Percentiles rank a stretch among this genome's conserved stretches.
phyloP scores from a whole-genome alignment of 2,888 invertebrate species.

The Heliconius sara region DNA sequence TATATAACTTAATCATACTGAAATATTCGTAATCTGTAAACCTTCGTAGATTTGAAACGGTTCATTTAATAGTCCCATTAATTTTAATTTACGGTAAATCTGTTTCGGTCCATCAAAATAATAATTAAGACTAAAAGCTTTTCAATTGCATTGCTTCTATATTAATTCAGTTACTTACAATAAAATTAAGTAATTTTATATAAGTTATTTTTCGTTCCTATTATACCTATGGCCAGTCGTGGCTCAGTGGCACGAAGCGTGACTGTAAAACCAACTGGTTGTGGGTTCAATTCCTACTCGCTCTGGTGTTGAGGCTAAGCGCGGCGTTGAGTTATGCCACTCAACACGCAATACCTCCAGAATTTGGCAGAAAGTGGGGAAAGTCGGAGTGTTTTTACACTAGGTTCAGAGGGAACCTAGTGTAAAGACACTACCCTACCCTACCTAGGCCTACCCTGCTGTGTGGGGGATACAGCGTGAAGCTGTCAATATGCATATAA shows the following conservation, averaged over 20 bases:
- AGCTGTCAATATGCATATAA: too few species aligned
- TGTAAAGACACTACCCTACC: too few species aligned
- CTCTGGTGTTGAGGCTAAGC: too few species aligned
- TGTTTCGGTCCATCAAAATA: conserved; percentile 31
- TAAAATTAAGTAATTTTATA: background rate
- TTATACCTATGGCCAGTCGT: too few species aligned
- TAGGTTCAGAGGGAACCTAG: background rate
- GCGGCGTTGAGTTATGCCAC: too few species aligned
- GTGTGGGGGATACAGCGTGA: too few species aligned
- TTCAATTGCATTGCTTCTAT: conserved; percentile 30
- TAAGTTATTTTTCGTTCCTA: background rate
- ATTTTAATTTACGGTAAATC: conserved; percentile 35
- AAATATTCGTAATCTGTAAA: conserved; percentile 5
- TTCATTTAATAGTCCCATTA: conserved; percentile 27
- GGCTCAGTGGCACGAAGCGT: too few species aligned
- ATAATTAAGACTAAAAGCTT: conserved; percentile 36
- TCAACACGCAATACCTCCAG: too few species aligned
- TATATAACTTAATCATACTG: background rate
- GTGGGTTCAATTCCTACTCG: too few species aligned
- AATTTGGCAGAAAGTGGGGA: too few species aligned
- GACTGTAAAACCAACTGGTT: too few species aligned
- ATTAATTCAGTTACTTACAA: conserved; percentile 13
- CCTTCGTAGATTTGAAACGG: background rate
- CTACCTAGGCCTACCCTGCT: background rate
- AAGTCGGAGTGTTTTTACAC: background rate